Evolutionary conservation across 1,140 invertebrate genomes (phyloP), one percentile per base, ranked within the genome.

Genomic region (Odontomachus brunneus): DNA sequence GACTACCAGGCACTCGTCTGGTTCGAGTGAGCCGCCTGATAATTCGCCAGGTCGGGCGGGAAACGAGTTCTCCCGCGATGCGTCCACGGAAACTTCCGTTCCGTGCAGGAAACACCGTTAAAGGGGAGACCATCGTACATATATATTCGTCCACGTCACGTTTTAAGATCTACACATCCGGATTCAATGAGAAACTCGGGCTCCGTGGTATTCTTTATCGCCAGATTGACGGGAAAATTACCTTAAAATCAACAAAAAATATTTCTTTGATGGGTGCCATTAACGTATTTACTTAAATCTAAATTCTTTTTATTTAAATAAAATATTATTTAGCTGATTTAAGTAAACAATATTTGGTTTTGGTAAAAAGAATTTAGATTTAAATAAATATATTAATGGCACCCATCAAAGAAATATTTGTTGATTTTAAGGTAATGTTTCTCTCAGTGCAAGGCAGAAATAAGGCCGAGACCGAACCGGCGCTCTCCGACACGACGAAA

Each of bases 391-490:
- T n/a, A n/a, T n/a, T n/a, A n/a, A n/a, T n/a, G n/a, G n/a, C n/a
- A n/a, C n/a, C n/a, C n/a, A n/a, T n/a, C n/a, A n/a, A n/a, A n/a
- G n/a, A n/a, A n/a, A n/a, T n/a, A n/a, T n/a, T n/a, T n/a, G n/a
- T n/a, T n/a, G n/a, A n/a, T n/a, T n/a, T n/a, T n/a, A n/a, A n/a
- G n/a, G n/a, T n/a, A n/a, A n/a, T n/a, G n/a, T n/a, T n/a, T n/a
- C n/a, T n/a, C n/a, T n/a, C n/a, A n/a, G n/a, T n/a, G n/a, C n/a
- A n/a, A 72, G 74, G 63, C 86, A 82, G 84, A 88, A 87, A 87
- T 66, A 85, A 86, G 84, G 67, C 86, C 86, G 73, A 84, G 73
- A 84, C 84, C 65, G 83, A 87, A 84, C 38, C 74, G 49, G 48
- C 44, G 55, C 49, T 71, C 49, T 51, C 19, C 51, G 72, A 55